phyloP scores from a whole-genome alignment of 2,113 vertebrate species.

The Chrysochloris asiatica region DNA sequence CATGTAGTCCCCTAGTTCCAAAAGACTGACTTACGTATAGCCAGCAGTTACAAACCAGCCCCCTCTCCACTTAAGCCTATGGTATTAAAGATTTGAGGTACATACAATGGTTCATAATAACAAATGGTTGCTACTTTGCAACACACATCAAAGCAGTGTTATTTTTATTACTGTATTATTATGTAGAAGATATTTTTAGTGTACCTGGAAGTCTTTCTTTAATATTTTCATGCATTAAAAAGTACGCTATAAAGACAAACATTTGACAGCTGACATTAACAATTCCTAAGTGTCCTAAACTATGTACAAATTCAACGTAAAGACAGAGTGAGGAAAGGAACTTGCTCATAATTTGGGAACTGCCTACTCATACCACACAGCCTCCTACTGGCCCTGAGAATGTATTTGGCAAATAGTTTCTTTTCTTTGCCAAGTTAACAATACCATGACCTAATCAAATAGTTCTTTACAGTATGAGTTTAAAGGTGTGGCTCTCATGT shows the following conservation, averaged over 20 bases:
- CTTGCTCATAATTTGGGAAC: neutral
- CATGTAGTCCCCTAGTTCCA: too few species aligned
- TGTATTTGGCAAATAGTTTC: slow-evolving; percentile 31
- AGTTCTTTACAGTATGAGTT: slow-evolving; percentile 35
- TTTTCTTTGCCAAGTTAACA: slow-evolving; percentile 59
- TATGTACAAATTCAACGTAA: neutral
- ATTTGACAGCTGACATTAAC: neutral
- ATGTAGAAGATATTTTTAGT: neutral
- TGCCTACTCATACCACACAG: neutral
- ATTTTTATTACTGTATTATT: neutral
- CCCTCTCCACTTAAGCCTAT: neutral
- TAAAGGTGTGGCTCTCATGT: slow-evolving; percentile 17
- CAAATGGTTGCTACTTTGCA: neutral
- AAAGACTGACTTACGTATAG: too few species aligned
- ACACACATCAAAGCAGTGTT: neutral
- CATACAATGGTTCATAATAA: neutral
- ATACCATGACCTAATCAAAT: slow-evolving; percentile 44
- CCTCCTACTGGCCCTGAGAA: neutral
- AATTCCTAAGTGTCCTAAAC: neutral
- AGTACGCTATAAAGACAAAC: neutral
- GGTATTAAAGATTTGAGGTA: neutral
- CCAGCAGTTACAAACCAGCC: too few species aligned
- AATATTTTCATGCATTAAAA: neutral
- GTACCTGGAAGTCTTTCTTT: neutral
- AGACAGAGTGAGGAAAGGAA: neutral